Percentiles rank a stretch among this genome's conserved stretches.
phyloP scores from a whole-genome alignment of 1,140 invertebrate species.

The Antheraea pernyi region DNA sequence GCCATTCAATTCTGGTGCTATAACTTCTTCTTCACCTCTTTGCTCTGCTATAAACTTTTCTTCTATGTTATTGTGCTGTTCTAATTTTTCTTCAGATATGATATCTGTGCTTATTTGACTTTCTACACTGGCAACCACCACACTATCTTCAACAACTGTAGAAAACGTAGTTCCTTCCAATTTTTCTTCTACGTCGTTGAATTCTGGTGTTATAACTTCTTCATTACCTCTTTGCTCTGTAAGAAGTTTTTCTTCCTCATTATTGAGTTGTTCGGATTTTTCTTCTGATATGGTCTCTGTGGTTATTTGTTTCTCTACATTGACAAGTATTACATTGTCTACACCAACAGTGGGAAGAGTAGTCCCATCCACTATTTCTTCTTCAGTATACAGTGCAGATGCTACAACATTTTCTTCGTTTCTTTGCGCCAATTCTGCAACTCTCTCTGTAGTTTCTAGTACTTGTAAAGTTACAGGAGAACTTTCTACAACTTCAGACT shows the following conservation, averaged over 20 bases:
- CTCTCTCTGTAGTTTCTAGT: slow-evolving; percentile 5
- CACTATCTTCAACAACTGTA: too few relatives aligned
- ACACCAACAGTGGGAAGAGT: neutral
- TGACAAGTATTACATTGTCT: neutral
- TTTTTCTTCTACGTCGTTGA: too few relatives aligned
- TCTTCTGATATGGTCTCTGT: neutral
- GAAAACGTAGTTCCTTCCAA: too few relatives aligned
- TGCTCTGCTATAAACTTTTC: too few relatives aligned
- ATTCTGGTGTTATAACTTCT: too few relatives aligned
- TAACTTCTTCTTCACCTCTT: too few relatives aligned
- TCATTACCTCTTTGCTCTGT: too few relatives aligned
- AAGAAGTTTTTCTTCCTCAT: slow-evolving; percentile 9
- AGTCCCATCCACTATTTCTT: neutral
- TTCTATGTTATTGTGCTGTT: too few relatives aligned
- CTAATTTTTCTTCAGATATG: too few relatives aligned
- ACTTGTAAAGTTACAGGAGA: neutral
- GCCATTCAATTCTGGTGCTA: too few relatives aligned
- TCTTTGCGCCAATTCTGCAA: neutral
- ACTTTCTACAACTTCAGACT: neutral
- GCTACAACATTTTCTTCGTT: slow-evolving; percentile 6
- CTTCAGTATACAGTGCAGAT: neutral
- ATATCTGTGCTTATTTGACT: too few relatives aligned
- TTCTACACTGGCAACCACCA: too few relatives aligned
- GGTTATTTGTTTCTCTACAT: neutral
- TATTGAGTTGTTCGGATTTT: neutral